Evolutionary conservation across 1,140 invertebrate genomes (phyloP).

Genomic region (Scaptomyza graminum): DNA sequence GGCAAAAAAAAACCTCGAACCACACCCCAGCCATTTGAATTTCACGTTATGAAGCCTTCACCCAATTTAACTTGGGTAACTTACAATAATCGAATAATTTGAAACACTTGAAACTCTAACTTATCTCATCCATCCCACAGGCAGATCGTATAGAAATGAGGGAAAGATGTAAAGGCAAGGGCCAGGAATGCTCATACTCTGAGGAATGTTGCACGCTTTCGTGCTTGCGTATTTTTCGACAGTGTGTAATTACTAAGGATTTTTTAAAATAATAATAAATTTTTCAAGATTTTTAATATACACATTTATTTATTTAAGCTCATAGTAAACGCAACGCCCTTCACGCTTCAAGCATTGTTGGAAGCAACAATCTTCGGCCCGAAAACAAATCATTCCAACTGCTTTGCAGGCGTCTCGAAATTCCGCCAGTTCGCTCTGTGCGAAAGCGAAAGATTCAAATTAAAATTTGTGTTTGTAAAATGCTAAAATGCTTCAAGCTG

Average conservation of each 20-base stretch:
- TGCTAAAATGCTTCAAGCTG: neutral
- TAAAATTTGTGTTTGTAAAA: neutral
- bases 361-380: neutral
- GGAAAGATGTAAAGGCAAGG: neutral
- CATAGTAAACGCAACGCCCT: neutral
- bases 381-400: neutral
- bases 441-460: no score
- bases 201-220: slow-evolving; percentile 3
- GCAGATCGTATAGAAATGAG: neutral
- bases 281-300: no score
- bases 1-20: neutral
- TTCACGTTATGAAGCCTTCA: neutral
- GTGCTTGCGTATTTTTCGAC: neutral
- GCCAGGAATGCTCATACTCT: neutral
- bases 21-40: no score
- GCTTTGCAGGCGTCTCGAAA: neutral
- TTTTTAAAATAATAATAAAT: no score
- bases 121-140: neutral
- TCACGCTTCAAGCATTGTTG: neutral
- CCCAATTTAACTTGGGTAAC: neutral
- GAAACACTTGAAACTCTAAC: no score
- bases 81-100: neutral
- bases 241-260: neutral
- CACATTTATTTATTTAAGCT: no score
- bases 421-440: neutral